These are phyloP conservation scores for Pristionchus maxplancki DNA, from an alignment of 2,888 invertebrate genomes.

Conservation along the genomic window DNA sequence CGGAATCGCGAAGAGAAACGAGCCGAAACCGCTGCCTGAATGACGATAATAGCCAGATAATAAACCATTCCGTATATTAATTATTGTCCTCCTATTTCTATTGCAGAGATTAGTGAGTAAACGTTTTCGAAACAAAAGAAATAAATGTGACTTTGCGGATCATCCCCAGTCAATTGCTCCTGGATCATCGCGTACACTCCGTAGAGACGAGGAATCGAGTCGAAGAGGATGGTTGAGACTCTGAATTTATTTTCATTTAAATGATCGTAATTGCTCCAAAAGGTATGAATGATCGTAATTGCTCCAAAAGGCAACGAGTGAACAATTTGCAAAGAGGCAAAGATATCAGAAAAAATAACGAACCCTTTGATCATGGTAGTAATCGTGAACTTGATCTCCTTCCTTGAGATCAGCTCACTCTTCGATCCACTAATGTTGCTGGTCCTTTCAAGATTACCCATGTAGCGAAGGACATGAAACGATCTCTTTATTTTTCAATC, in stretches of 20 bases:
- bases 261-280: neutral
- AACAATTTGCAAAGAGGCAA: too few relatives aligned
- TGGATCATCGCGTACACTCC: constrained; percentile 34
- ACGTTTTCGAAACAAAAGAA: too few relatives aligned
- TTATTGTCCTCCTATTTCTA: too few relatives aligned
- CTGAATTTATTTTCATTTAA: neutral
- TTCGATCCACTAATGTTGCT: neutral
- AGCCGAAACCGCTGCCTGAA: constrained; percentile 3
- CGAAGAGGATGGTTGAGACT: neutral
- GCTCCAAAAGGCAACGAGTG: too few relatives aligned
- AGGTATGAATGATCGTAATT: too few relatives aligned
- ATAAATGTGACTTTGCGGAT: neutral
- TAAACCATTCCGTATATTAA: too few relatives aligned
- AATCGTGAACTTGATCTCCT: constrained; percentile 9
- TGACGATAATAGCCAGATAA: too few relatives aligned
- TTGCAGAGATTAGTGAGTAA: too few relatives aligned
- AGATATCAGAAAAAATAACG: neutral
- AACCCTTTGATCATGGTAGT: constrained; percentile 35
- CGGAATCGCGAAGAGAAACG: constrained; percentile 11
- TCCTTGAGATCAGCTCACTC: neutral
- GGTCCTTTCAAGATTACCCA: neutral
- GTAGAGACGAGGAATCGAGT: constrained; percentile 27
- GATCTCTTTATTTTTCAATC: neutral
- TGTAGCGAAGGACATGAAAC: neutral
- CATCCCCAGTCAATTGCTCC: neutral